These are phyloP conservation scores for Scytalopus superciliaris DNA, from an alignment of 2,113 vertebrate genomes.

Conservation along the genomic window DNA sequence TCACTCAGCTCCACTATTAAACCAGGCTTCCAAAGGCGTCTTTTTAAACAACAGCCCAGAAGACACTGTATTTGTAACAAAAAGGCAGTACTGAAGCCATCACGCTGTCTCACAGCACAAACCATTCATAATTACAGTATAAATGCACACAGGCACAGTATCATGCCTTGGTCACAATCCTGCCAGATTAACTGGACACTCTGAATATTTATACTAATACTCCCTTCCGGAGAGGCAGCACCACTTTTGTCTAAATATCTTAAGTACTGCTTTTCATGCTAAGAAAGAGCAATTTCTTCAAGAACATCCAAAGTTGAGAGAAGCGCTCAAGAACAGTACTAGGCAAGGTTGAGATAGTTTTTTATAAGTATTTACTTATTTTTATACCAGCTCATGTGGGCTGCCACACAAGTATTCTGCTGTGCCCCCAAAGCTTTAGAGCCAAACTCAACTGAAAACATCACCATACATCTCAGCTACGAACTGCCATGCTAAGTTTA, in stretches of 20 bases:
- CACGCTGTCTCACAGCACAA: background rate
- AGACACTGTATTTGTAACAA: background rate
- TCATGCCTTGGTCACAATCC: background rate
- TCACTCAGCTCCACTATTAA: constrained; percentile 29
- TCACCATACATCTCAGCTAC: background rate
- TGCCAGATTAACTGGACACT: background rate
- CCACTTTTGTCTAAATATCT: background rate
- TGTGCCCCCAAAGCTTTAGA: background rate
- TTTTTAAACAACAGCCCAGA: constrained; percentile 43
- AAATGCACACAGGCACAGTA: background rate
- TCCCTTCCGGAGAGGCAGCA: background rate
- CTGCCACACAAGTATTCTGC: background rate
- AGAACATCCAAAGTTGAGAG: background rate
- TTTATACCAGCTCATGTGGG: background rate
- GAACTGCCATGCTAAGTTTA: background rate
- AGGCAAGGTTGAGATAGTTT: background rate
- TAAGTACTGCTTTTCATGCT: background rate
- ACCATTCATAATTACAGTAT: constrained; percentile 22
- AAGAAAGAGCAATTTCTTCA: background rate
- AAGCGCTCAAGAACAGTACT: background rate
- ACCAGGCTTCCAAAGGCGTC: constrained; percentile 16
- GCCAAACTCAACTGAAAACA: background rate
- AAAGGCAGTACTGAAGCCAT: constrained; percentile 4
- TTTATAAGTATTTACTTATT: background rate
- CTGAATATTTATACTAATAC: background rate